Base-by-base conservation (phyloP, 2,797 vertebrate species). In the Dromococcyx pavoninus region DNA sequence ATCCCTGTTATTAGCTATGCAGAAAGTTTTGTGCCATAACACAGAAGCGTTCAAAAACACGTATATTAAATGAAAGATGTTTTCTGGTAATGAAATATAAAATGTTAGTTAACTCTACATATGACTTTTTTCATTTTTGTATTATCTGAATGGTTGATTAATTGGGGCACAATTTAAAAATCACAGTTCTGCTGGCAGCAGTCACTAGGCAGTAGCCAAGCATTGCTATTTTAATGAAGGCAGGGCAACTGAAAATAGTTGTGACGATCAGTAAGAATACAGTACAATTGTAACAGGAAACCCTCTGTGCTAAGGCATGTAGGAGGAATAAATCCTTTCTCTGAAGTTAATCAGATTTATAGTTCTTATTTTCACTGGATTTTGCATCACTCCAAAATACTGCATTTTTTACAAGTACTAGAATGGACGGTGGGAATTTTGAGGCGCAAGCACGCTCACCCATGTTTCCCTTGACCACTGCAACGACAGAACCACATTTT, bases 241-340 rank as follows among this genome's bases (percentile, higher is more conserved):
- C 56, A 64, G 70, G 58, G 62, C 74, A 78, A 92, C 92, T 92
- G 92, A 88, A 92, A 91, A 92, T 82, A 91, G 78, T 61, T 74
- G 23, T 28, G 85, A 70, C 85, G 61, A 91, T 85, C 81, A 89
- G 0, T 76, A 70, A 89, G 67, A 69, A 25, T 37, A 15, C 61
- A 10, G 21, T 50, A 54, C 73, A 92, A 50, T 18, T 89, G 44
- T 53, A 79, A 74, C 3, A 69, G 57, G 75, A 92, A 94, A 78
- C 81, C 19, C 39, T 53, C 46, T 14, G 17, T 30, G 56, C 43
- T 64, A 51, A 75, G 60, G 70, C 54, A 66, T 17, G 54, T 46
- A 6, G 3, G 71, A 93, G 53, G 48, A 89, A 62, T 32, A 89
- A 73, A 82, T 70, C 46, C 18, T 56, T 64, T 66, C 19, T 33